phyloP scores from a whole-genome alignment of 1,140 invertebrate genomes.

The Wasmannia auropunctata region DNA sequence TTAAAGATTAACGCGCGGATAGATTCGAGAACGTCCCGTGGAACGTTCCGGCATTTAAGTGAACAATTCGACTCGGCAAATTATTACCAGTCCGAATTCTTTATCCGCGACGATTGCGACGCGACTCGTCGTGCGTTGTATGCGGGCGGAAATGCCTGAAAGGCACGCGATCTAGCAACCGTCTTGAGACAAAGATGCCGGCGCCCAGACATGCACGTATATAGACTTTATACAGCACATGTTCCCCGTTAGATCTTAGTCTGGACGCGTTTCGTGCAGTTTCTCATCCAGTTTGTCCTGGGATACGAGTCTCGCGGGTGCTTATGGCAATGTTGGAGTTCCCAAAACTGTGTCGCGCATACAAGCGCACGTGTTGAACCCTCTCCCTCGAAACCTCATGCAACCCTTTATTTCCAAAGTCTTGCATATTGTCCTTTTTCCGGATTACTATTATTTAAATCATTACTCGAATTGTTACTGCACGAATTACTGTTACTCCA shows the following conservation, averaged over 20 bases:
- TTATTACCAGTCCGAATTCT: slow-evolving; percentile 22
- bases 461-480: not conserved
- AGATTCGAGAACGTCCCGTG: not conserved
- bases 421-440: not conserved
- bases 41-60: not conserved
- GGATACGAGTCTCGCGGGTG: slow-evolving; percentile 64
- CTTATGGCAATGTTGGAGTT: slow-evolving; percentile 48
- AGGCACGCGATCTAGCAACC: slow-evolving; percentile 34
- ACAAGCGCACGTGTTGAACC: slow-evolving; percentile 33
- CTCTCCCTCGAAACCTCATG: slow-evolving; percentile 41
- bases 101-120: slow-evolving; percentile 2
- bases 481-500: not conserved
- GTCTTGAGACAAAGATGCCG: slow-evolving; percentile 18
- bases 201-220: not conserved
- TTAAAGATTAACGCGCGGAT: not conserved
- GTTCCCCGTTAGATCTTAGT: slow-evolving; percentile 59
- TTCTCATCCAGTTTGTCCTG: slow-evolving; percentile 63
- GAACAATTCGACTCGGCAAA: slow-evolving; percentile 21
- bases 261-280: slow-evolving; percentile 57
- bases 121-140: slow-evolving; percentile 12
- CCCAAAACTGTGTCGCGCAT: slow-evolving; percentile 56
- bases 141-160: slow-evolving; percentile 19
- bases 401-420: slow-evolving; percentile 48
- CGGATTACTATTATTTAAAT: slow-evolving; percentile 10
- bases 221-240: slow-evolving; percentile 24